These are phyloP conservation scores for Acrocephalus arundinaceus DNA, from an alignment of 2,113 vertebrate species.

Conservation along the genomic window DNA sequence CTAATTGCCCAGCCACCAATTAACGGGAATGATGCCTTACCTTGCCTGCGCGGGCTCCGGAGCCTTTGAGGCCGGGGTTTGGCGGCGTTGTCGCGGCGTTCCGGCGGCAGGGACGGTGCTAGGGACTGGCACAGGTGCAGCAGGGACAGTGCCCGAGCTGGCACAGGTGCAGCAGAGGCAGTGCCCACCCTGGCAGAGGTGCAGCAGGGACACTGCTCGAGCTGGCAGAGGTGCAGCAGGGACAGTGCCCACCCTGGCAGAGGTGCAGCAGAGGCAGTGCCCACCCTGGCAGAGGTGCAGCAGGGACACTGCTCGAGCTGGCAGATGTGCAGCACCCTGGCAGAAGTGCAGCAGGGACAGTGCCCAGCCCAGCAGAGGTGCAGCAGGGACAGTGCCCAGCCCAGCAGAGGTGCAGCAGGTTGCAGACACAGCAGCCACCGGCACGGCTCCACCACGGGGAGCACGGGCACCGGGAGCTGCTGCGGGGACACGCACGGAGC, in stretches of 20 bases:
- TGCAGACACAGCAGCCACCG: background rate
- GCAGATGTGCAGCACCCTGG: background rate
- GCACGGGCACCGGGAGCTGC: background rate
- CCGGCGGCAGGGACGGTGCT: background rate
- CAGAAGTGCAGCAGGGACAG: background rate
- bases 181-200: too few species aligned
- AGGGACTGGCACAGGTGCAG: background rate
- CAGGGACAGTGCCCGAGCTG: background rate
- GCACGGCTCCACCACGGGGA: background rate
- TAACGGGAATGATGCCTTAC: background rate
- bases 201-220: too few species aligned
- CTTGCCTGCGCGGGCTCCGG: background rate
- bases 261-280: background rate
- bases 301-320: background rate
- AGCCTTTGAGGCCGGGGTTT: background rate
- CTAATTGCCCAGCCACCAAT: background rate
- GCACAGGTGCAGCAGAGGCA: background rate
- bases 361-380: background rate
- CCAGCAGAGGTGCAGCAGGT: background rate
- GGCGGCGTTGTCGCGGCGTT: background rate
- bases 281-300: background rate
- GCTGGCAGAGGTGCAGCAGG: background rate
- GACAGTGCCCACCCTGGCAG: too few species aligned
- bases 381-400: background rate
- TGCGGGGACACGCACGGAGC: background rate